A percentile compares a stretch with the other conserved stretches of the same genome.
Conservation (phyloP, 2,113 vertebrate genomes). For the Bubo bubo region DNA sequence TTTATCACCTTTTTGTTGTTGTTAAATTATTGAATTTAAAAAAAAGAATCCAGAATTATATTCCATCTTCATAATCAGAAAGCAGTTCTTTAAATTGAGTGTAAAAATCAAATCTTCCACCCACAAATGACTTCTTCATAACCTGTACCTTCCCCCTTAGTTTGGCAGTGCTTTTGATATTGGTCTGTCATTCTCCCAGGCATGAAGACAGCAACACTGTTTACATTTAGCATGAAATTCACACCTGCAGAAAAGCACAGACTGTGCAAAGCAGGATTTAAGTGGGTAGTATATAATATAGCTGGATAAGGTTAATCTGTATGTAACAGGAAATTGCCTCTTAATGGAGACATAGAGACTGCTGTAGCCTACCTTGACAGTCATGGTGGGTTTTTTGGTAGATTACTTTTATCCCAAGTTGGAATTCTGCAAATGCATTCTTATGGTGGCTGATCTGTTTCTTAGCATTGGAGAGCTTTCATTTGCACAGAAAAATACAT, state of each 20-base stretch:
- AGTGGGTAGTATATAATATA: background rate
- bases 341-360: background rate
- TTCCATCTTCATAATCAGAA: background rate
- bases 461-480: background rate
- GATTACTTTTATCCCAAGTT: background rate
- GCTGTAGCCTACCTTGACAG: background rate
- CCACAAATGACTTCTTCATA: background rate
- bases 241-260: background rate
- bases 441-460: background rate
- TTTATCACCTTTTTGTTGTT: background rate
- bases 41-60: background rate
- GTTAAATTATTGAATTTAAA: background rate
- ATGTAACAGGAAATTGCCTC: background rate
- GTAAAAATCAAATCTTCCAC: background rate
- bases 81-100: background rate
- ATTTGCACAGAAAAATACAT: rapidly evolving
- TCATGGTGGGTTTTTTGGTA: rapidly evolving
- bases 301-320: background rate
- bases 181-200: background rate
- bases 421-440: background rate
- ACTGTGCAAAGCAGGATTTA: background rate
- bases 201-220: background rate
- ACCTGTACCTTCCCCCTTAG: background rate
- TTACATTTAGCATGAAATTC: background rate
- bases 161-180: background rate